Evolutionary conservation across 1,140 invertebrate species (phyloP), one percentile per base, ranked within the genome.

Genomic region (Nasonia giraulti): DNA sequence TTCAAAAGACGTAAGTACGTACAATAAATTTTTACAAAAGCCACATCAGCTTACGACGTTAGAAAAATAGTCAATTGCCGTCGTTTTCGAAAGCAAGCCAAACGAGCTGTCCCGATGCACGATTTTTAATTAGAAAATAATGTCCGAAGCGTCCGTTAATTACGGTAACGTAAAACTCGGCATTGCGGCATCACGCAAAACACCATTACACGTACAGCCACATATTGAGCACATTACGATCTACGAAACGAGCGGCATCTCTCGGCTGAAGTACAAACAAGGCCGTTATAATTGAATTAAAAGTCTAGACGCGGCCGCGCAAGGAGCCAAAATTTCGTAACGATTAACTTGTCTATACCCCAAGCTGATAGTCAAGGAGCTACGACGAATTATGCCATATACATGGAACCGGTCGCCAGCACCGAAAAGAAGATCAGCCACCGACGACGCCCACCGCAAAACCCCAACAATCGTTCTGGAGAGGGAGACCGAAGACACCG

Each of bases 81-180:
- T 44, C 40, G 40, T 44, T 44, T 44, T 44, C 40, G 8, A 44
- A 10, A 44, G 1, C 40, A 44, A 44, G 1, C 55, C 3, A 80
- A 80, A 68, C 23, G 33, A 69, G 62, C 4, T 23, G 68, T 6
- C 40, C 40, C 33, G 5, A 37, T 69, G 10, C 23, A 17, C 5
- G 40, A 2, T 0, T 69, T 80, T 20, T 80, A 80, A 80, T 80
- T 68, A n/a, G 27, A 80, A 68, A 68, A 20, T 78, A 80, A 80
- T 68, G 27, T 44, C 37, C 31, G 33, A 37, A 37, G 4, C 33
- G 33, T 0, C 33, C 33, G 33, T 37, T 37, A 37, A 37, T 6
- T 37, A 37, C 5, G 33, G 5, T 3, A 6, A 37, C 4, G 5
- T 37, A 37, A 37, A 37, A 37, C 27, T 37, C 33, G 33, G 5